These are phyloP conservation scores for Protosalanx chinensis DNA, from an alignment of 2,797 vertebrate genomes.

Conservation along the genomic window DNA sequence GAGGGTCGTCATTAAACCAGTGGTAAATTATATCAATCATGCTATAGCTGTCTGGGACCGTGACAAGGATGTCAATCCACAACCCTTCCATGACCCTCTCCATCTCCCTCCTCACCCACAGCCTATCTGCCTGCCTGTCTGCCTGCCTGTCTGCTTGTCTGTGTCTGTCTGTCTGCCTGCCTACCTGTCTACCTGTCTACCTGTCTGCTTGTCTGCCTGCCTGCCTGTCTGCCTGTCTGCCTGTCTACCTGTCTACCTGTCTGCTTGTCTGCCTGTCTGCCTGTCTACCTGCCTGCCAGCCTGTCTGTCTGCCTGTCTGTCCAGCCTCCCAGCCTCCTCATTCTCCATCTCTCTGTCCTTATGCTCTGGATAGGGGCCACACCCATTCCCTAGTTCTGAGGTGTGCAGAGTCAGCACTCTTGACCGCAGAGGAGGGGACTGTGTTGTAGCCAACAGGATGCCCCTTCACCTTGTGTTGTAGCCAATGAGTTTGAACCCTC, in stretches of 20 bases:
- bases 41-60: background rate
- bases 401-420: background rate
- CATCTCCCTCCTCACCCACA: constrained; percentile 48
- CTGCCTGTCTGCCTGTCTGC: no score
- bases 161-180: no score
- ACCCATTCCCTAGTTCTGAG: constrained; percentile 47
- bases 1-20: background rate
- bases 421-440: background rate
- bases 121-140: constrained; percentile 20
- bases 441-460: no score
- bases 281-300: background rate
- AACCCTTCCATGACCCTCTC: background rate
- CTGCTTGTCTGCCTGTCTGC: no score
- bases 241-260: no score
- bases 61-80: background rate
- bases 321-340: background rate
- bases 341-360: constrained; percentile 10
- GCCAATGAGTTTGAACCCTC: no score
- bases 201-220: no score
- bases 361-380: constrained; percentile 4
- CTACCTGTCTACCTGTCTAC: no score
- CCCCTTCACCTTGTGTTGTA: no score
- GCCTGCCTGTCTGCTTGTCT: no score
- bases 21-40: background rate
- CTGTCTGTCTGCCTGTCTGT: constrained; percentile 15